These are phyloP conservation scores for Synergus itoensis DNA, from an alignment of 2,888 invertebrate species.

Conservation along the genomic window DNA sequence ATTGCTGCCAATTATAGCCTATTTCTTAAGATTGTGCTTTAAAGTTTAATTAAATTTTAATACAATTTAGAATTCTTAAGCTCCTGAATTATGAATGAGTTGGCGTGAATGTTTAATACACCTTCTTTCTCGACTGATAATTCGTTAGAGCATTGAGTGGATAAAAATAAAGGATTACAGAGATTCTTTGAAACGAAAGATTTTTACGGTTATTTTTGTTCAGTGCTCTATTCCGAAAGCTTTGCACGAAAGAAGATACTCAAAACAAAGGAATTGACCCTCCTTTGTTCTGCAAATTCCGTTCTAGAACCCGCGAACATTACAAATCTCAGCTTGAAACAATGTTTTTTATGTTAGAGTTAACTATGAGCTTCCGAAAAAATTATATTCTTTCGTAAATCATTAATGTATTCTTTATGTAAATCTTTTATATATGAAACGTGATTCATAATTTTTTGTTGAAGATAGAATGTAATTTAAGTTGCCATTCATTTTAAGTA, in stretches of 20 bases:
- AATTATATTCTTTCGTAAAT: background rate
- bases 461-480: too few species aligned
- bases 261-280: constrained; percentile 2
- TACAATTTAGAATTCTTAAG: background rate
- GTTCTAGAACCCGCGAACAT: background rate
- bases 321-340: background rate
- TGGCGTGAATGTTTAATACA: background rate
- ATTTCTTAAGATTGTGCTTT: too few species aligned
- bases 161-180: background rate
- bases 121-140: background rate
- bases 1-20: too few species aligned
- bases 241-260: background rate
- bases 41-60: too few species aligned
- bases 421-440: too few species aligned
- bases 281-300: background rate
- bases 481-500: background rate
- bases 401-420: too few species aligned
- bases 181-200: background rate
- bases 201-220: background rate
- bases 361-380: background rate
- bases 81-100: background rate
- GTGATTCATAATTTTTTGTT: too few species aligned
- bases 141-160: background rate
- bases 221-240: background rate
- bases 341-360: background rate